A percentile compares a stretch with the other conserved stretches of the same genome.
phyloP scores from a whole-genome alignment of 2,888 invertebrate species.

The Candidula unifasciata region DNA sequence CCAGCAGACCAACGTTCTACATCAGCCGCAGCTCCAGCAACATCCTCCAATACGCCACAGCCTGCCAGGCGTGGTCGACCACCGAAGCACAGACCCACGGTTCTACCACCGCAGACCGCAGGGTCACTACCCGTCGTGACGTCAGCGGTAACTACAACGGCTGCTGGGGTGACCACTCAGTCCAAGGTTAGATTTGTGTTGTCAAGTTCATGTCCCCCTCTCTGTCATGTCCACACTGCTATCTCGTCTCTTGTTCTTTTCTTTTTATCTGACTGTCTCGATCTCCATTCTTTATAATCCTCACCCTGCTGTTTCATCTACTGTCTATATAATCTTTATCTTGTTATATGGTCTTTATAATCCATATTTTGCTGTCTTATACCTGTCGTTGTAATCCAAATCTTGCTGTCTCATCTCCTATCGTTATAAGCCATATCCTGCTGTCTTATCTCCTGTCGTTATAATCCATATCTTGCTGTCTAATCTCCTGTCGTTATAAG shows the following conservation, averaged over 20 bases:
- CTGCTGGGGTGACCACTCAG: background rate
- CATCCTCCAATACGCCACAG: background rate
- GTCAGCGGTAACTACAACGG: background rate
- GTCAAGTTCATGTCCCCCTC: too few relatives aligned
- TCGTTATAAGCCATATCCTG: too few relatives aligned
- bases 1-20: background rate
- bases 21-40: background rate
- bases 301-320: too few relatives aligned
- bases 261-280: background rate
- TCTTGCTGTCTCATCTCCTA: too few relatives aligned
- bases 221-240: background rate
- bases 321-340: too few relatives aligned
- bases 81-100: constrained; percentile 32
- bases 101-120: background rate
- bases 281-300: too few relatives aligned
- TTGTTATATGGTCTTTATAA: too few relatives aligned
- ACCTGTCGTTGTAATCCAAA: too few relatives aligned
- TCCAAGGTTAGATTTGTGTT: constrained; percentile 5
- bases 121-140: background rate
- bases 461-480: too few relatives aligned
- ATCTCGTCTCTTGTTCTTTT: background rate
- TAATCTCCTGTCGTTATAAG: too few relatives aligned
- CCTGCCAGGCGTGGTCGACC: constrained; percentile 36
- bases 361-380: too few relatives aligned
- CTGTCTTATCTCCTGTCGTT: too few relatives aligned